These are phyloP conservation scores for Naso thynnoides DNA, from an alignment of 2,797 vertebrate species.

Conservation along the genomic window DNA sequence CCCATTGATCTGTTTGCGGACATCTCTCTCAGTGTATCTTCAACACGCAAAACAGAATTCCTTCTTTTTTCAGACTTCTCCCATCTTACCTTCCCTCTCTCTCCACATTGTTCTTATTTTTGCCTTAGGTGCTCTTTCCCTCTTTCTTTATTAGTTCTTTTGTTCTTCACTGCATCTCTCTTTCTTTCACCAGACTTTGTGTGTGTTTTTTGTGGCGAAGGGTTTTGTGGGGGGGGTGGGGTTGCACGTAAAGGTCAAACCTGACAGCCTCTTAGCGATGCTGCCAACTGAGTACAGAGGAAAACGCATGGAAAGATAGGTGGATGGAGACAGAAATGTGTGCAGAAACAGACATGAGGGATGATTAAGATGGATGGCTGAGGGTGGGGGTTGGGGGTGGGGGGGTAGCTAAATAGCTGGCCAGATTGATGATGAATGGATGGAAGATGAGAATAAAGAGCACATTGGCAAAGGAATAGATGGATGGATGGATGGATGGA, in stretches of 20 bases:
- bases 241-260: slow-evolving; percentile 82
- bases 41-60: no score
- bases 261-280: slow-evolving; percentile 83
- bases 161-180: slow-evolving; percentile 3
- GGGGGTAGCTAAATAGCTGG: slow-evolving; percentile 27
- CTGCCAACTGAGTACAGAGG: slow-evolving; percentile 69
- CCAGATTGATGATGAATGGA: slow-evolving; percentile 56
- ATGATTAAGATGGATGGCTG: slow-evolving; percentile 57
- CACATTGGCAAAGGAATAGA: slow-evolving; percentile 18
- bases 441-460: slow-evolving; percentile 38
- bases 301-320: slow-evolving; percentile 59
- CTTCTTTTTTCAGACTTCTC: not conserved
- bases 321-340: slow-evolving; percentile 46
- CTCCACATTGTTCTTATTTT: slow-evolving; percentile 19
- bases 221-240: slow-evolving; percentile 31
- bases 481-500: slow-evolving; percentile 26
- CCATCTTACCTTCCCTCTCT: slow-evolving; percentile 9
- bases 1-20: no score
- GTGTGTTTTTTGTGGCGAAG: slow-evolving; percentile 9
- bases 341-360: slow-evolving; percentile 47
- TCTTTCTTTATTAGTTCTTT: slow-evolving; percentile 8
- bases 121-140: not conserved
- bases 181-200: not conserved
- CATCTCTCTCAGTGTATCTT: no score
- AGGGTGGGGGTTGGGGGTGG: slow-evolving; percentile 9